Conservation (phyloP, 1,140 invertebrate genomes). For the Drosophila cardini region DNA sequence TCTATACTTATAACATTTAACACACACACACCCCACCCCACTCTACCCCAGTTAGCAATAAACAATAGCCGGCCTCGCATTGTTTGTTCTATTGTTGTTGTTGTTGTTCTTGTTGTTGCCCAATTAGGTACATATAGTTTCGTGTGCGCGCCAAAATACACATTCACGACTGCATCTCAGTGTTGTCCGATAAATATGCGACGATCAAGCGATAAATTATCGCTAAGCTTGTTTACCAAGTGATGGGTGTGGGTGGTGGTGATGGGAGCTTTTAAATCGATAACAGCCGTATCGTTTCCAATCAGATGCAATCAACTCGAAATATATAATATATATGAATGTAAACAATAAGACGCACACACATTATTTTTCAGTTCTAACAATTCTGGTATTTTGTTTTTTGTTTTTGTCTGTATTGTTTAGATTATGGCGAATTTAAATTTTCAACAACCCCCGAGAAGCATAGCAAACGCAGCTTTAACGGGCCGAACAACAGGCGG, state of each 20-base stretch:
- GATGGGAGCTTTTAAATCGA: constrained; percentile 7
- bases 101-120: constrained; percentile 27
- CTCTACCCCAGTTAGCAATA: constrained; percentile 1
- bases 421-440: constrained; percentile 92
- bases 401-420: constrained; percentile 17
- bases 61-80: constrained; percentile 40
- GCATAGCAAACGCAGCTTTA: constrained; percentile 89
- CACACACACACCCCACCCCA: background rate
- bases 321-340: background rate
- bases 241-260: too few species aligned
- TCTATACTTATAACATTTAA: constrained; percentile 17
- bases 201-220: constrained; percentile 8
- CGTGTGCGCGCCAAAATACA: constrained; percentile 40
- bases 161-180: constrained; percentile 13
- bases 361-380: background rate
- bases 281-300: background rate
- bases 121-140: constrained; percentile 22
- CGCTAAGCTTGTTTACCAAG: background rate
- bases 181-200: constrained; percentile 1
- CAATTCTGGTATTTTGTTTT: background rate
- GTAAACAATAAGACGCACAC: background rate
- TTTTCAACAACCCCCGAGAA: constrained; percentile 92
- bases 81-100: constrained; percentile 3
- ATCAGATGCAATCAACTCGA: background rate
- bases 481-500: constrained; percentile 87